These are phyloP conservation scores for Periplaneta americana DNA, from an alignment of 1,140 invertebrate genomes.

Conservation along the genomic window DNA sequence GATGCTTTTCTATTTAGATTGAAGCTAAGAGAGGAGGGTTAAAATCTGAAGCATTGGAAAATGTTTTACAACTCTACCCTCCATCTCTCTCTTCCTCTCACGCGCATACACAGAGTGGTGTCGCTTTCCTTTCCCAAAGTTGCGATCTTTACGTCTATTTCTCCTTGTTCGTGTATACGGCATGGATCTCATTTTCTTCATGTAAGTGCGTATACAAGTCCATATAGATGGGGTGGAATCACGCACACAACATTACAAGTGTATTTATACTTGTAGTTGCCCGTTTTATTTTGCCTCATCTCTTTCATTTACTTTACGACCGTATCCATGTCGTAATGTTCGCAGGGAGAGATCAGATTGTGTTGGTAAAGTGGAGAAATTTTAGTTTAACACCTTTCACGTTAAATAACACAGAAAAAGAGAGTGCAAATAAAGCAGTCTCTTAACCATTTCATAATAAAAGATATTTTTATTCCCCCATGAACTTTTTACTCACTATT, in stretches of 20 bases:
- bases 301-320: neutral
- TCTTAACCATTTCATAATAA: too few species aligned
- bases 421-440: too few species aligned
- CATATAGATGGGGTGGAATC: neutral
- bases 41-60: neutral
- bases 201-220: neutral
- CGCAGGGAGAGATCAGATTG: neutral
- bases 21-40: neutral
- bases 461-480: too few species aligned
- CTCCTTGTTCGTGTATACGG: neutral
- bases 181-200: neutral
- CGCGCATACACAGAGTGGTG: neutral
- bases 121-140: neutral
- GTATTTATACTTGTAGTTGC: neutral
- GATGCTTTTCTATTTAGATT: neutral
- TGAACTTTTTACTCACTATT: too few species aligned
- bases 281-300: neutral
- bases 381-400: neutral
- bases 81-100: neutral
- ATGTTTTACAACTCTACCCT: neutral
- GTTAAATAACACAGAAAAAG: neutral
- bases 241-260: neutral
- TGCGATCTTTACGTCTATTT: neutral
- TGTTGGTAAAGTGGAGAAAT: neutral
- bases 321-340: neutral